Evolutionary conservation across 2,797 vertebrate species (phyloP).

Genomic region (Rachycentron canadum): DNA sequence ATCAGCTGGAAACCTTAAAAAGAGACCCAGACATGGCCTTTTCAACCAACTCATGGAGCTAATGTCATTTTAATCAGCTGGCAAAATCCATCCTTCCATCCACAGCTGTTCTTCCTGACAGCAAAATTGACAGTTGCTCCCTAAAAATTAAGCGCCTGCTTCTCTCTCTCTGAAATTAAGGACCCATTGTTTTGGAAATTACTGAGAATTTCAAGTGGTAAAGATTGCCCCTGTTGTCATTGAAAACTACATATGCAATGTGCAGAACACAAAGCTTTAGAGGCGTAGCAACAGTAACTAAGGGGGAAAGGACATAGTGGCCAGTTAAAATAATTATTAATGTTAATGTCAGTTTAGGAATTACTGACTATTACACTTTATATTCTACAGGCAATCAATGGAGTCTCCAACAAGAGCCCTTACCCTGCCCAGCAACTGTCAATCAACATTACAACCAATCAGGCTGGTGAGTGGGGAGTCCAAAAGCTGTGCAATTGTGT

Average conservation of each 20-base stretch:
- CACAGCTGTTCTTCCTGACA: not conserved
- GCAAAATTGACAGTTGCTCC: not conserved
- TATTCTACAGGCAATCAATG: constrained; percentile 89
- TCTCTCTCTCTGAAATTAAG: not conserved
- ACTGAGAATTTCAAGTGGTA: not conserved
- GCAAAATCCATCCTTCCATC: no score
- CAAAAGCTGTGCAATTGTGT: constrained; percentile 23
- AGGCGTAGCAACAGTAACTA: constrained; percentile 9
- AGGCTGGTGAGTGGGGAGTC: constrained; percentile 87
- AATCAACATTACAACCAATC: constrained; percentile 97
- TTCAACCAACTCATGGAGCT: not conserved
- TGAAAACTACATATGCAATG: not conserved
- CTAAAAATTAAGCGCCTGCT: not conserved
- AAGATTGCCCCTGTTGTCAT: not conserved
- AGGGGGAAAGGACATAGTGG: not conserved
- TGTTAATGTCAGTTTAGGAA: constrained; percentile 9
- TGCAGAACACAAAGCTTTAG: not conserved
- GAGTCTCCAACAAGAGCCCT: constrained; percentile 94
- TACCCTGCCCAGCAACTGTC: constrained; percentile 94
- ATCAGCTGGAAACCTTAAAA: not conserved
- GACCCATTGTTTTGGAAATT: not conserved
- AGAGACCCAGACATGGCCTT: not conserved
- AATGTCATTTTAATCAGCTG: not conserved
- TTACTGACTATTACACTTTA: constrained; percentile 47
- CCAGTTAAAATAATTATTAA: not conserved